These are phyloP conservation scores for Morone chrysops DNA, from an alignment of 2,113 vertebrate species.

Conservation along the genomic window DNA sequence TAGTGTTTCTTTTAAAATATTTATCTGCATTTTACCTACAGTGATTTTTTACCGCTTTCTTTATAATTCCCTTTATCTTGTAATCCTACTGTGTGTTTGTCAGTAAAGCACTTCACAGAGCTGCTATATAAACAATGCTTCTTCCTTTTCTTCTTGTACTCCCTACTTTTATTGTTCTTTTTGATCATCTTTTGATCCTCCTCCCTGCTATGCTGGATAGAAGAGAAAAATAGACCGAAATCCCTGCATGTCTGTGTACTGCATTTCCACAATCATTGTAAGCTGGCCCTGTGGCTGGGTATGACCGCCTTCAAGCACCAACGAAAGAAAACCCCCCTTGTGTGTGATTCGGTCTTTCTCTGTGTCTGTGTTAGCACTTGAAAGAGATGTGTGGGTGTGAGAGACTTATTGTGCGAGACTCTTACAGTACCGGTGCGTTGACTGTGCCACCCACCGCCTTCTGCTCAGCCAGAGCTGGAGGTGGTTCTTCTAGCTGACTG, in stretches of 20 bases:
- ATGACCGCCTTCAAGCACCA: slow-evolving; percentile 46
- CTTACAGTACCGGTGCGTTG: slow-evolving; percentile 18
- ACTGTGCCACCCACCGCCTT: slow-evolving; percentile 60
- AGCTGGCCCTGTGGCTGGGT: slow-evolving; percentile 3
- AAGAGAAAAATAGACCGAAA: neutral
- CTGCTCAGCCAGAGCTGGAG: slow-evolving; percentile 32
- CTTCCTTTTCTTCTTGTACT: neutral
- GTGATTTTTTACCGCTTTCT: neutral
- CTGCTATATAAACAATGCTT: neutral
- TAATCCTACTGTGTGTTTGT: slow-evolving; percentile 12
- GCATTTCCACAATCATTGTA: slow-evolving; percentile 16
- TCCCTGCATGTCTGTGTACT: neutral
- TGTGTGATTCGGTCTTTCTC: slow-evolving; percentile 36
- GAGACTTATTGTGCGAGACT: slow-evolving; percentile 56
- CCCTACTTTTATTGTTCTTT: slow-evolving; percentile 13
- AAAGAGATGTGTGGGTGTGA: slow-evolving; percentile 60
- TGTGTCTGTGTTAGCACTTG: slow-evolving; percentile 40
- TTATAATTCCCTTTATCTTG: neutral
- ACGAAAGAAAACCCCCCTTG: slow-evolving; percentile 33
- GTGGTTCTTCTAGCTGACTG: neutral
- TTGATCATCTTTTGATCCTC: neutral
- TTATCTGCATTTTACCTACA: neutral
- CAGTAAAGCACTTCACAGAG: slow-evolving; percentile 8
- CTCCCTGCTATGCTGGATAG: neutral
- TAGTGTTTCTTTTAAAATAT: neutral